Evolutionary conservation across 2,888 invertebrate species (phyloP).

Genomic region (Taphrorychus bicolor): DNA sequence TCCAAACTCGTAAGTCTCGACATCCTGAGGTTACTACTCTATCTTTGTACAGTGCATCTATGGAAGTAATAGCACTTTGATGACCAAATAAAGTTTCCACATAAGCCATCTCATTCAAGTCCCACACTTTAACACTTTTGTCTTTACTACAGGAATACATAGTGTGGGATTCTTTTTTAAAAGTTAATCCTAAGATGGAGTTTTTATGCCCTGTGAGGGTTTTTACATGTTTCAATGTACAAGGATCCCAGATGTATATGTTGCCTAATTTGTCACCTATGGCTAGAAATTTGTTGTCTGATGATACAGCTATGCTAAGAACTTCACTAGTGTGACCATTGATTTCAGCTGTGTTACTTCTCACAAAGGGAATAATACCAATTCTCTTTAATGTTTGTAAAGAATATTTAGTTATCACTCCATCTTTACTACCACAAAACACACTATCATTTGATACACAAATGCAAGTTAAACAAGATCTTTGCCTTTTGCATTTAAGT

Average conservation of each 20-base stretch:
- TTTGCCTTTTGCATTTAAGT: conserved; percentile 80
- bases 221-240: conserved; percentile 76
- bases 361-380: conserved; percentile 63
- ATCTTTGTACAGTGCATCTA: conserved; percentile 88
- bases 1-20: conserved; percentile 93
- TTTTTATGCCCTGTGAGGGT: conserved; percentile 83
- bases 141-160: conserved; percentile 83
- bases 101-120: conserved; percentile 94
- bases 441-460: conserved; percentile 79
- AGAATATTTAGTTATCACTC: conserved; percentile 85
- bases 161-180: conserved; percentile 85
- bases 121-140: conserved; percentile 92
- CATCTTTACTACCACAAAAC: conserved; percentile 89
- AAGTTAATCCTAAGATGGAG: conserved; percentile 77
- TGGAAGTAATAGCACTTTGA: conserved; percentile 82
- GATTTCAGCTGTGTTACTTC: conserved; percentile 45
- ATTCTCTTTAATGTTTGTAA: conserved; percentile 70
- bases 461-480: conserved; percentile 79
- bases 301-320: conserved; percentile 74
- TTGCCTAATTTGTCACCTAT: conserved; percentile 70
- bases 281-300: conserved; percentile 83
- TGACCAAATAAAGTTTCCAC: conserved; percentile 96
- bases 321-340: conserved; percentile 60
- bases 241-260: conserved; percentile 86
- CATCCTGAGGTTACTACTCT: conserved; percentile 90